Conservation (phyloP, 2,797 vertebrate species). For the Anabas testudineus region DNA sequence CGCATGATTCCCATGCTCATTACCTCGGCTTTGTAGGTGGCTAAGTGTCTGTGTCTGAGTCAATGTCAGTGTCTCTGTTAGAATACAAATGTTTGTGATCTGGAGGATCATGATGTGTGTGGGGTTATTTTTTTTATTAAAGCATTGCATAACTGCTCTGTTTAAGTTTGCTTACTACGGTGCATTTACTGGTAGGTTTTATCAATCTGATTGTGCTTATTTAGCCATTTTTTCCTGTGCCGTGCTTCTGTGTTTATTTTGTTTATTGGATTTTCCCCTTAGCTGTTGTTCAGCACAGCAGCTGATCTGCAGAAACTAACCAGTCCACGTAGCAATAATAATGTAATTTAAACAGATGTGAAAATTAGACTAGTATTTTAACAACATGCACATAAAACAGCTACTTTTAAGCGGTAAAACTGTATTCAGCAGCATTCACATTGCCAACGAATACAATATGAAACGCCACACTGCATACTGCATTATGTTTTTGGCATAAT, state of each 20-base stretch:
- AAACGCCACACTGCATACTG: background rate
- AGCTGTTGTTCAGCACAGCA: background rate
- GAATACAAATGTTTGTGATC: constrained; percentile 14
- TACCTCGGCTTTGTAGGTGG: constrained; percentile 57
- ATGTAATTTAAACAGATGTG: background rate
- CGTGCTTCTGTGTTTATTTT: background rate
- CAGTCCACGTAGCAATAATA: background rate
- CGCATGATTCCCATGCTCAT: constrained; percentile 63
- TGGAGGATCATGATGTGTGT: background rate
- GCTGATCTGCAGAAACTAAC: background rate
- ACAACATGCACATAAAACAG: background rate
- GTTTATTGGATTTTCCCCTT: background rate
- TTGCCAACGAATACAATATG: background rate
- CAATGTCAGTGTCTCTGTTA: constrained; percentile 15
- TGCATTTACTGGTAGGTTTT: background rate
- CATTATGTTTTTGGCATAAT: background rate
- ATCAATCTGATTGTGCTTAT: background rate
- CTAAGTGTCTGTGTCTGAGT: constrained; percentile 25
- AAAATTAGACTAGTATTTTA: background rate
- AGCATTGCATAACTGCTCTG: background rate
- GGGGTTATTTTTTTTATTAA: background rate
- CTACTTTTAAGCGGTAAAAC: too few species aligned
- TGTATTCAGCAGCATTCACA: too few species aligned
- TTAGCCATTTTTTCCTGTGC: background rate
- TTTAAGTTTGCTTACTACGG: background rate